phyloP scores from a whole-genome alignment of 2,888 invertebrate genomes.

The Steinernema hermaphroditum region DNA sequence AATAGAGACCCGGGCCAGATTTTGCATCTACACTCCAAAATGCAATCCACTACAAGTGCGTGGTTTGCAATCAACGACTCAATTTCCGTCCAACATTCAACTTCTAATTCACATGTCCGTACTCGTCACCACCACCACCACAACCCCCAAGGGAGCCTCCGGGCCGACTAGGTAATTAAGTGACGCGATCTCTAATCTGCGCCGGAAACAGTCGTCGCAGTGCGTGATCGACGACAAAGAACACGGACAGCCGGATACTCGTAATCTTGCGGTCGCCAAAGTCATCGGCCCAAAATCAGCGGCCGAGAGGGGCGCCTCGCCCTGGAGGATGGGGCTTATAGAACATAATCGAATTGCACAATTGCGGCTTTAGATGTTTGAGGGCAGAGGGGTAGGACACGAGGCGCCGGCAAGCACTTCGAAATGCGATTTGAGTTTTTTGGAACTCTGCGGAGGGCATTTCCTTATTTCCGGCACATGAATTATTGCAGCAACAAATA shows the following conservation, averaged over 20 bases:
- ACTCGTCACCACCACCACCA: not conserved
- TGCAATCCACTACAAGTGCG: too few species aligned
- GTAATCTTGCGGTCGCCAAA: not conserved
- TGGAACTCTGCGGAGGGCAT: conserved; percentile 19
- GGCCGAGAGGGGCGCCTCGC: not conserved
- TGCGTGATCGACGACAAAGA: not conserved
- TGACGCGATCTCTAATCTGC: not conserved
- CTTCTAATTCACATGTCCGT: not conserved
- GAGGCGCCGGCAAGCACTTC: not conserved
- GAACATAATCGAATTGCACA: conserved; percentile 17
- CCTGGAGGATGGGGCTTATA: conserved; percentile 3
- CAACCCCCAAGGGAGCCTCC: not conserved
- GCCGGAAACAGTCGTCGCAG: not conserved
- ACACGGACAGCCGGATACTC: conserved; percentile 16
- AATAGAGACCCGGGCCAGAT: too few species aligned
- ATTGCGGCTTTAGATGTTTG: not conserved
- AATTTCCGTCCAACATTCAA: not conserved
- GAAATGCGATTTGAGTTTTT: conserved; percentile 1
- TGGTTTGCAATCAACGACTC: not conserved
- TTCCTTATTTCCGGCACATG: too few species aligned
- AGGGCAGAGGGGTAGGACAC: not conserved
- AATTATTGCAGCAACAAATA: too few species aligned
- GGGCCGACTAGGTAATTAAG: not conserved
- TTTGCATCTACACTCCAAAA: too few species aligned
- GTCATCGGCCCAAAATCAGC: conserved; percentile 6